Base-by-base conservation (phyloP, 2,888 invertebrate genomes). In the Theristus sp. region DNA sequence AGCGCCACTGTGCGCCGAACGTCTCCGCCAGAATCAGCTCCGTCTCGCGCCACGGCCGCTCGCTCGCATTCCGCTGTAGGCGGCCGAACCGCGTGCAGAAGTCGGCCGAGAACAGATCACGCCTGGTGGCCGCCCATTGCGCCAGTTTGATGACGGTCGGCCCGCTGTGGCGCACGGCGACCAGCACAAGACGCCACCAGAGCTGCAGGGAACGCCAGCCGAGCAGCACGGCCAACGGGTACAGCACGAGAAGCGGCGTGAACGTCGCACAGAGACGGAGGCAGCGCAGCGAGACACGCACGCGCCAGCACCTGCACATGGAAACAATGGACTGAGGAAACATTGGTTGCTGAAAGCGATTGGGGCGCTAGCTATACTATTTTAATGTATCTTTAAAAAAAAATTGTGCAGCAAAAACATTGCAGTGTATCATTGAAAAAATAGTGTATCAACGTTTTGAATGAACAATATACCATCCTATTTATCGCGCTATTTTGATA, bases 91-190 rank as follows among this genome's bases (percentile, higher is more conserved):
- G 65, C 28, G 71, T 68, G 67, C 79, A 79, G 63, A 79, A 68
- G 31, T 77, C 73, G 56, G 72, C 69, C 1, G 77, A 71, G 64
- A 79, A 79, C 38, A 80, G 63, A 66, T 80, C 79, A 54, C 76
- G 67, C 22, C 79, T 65, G 3, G 78, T 80, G 28, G 77, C 74
- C 29, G 76, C 74, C 80, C 80, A 80, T 65, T 80, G 80, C 1
- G 24, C 20, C 49, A 49, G n/a, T 67, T 80, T 80, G 28, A 79
- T 71, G 59, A 78, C 77, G n/a, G 78, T 75, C 1, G 80, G 78
- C 0, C 79, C 80, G 54, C 76, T 70, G 57, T 67, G 66, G 6
- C 38, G 38, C 10, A 38, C 38, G 24, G 71, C 74, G 67, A 49
- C 24, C 46, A 69, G 61, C 30, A 71, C 31, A 22, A 64, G 56